Base-by-base conservation (phyloP, 1,140 invertebrate genomes). In the Zaprionus camerounensis region DNA sequence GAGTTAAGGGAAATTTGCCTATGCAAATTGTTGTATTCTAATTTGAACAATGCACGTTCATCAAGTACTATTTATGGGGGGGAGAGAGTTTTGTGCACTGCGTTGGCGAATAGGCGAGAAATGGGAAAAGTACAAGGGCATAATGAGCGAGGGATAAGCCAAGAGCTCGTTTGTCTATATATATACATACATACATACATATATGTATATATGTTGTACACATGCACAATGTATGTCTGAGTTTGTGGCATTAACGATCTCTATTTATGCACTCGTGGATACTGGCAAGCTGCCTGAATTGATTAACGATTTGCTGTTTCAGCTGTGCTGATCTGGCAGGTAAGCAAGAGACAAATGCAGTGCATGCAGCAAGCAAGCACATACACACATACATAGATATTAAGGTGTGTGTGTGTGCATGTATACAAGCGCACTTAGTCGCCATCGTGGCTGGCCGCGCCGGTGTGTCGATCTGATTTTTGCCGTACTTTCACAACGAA, bases 401-500 rank as follows among this genome's bases (percentile, higher is more conserved):
- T 31, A 26, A 26, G 24, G 24, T 26, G 3, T 49, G 7, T n/a
- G 1, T 28, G 17, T 68, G 31, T 3, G n/a, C n/a, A 34, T 9
- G 58, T 63, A 59, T 31, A 59, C 65, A 72, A 76, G 64, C 72
- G 66, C 57, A 62, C 66, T 63, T 67, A 73, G 74, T 49, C 51
- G 71, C 46, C 70, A 77, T 67, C 55, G 69, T 55, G 56, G 55
- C 71, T 63, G n/a, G 28, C 57, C 3, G 63, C 13, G 28, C 57
- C 1, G 63, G 24, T 74, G 56, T 31, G 65, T 75, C 56, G 72
- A 70, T 58, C 51, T 58, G 75, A 62, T 74, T 70, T 44, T 80
- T 80, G 70, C 70, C 44, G 73, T 38, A 81, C 78, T 81, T 81
- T 81, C 78, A 81, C 78, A 81, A 81, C 71, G 76, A 71, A 75